Conservation (phyloP, 2,797 vertebrate genomes). For the Gastrophryne carolinensis region DNA sequence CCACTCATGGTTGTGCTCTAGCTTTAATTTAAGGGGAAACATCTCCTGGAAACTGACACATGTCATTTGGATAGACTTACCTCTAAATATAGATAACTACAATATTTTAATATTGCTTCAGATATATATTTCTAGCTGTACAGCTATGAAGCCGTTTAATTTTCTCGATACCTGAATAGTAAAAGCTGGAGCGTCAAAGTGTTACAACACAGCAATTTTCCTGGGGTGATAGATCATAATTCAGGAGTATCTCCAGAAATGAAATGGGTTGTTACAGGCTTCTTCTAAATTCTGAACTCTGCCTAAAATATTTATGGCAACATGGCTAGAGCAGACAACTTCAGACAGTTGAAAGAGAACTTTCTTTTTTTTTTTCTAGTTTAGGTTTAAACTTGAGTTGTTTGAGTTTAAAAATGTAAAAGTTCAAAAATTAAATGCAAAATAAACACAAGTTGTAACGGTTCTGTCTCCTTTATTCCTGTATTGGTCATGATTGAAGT, state of each 20-base stretch:
- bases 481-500: no score
- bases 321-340: conserved; percentile 3
- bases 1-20: no score
- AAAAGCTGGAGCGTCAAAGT: conserved; percentile 1
- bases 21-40: no score
- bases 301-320: conserved; percentile 42
- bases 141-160: neutral
- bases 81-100: no score
- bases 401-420: neutral
- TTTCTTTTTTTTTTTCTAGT: neutral
- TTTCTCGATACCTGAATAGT: conserved; percentile 16
- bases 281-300: conserved; percentile 15
- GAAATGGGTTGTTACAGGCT: conserved; percentile 31
- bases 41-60: no score
- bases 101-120: no score
- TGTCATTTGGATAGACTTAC: no score
- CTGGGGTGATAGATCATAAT: conserved; percentile 26
- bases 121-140: no score
- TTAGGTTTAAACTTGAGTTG: neutral
- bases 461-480: no score
- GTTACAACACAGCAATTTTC: conserved; percentile 10
- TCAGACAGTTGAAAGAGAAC: conserved; percentile 1
- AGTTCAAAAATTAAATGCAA: neutral
- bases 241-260: conserved; percentile 21
- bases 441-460: neutral